These are phyloP conservation scores for Lepisosteus osseus DNA, from an alignment of 2,113 vertebrate species.

Conservation along the genomic window DNA sequence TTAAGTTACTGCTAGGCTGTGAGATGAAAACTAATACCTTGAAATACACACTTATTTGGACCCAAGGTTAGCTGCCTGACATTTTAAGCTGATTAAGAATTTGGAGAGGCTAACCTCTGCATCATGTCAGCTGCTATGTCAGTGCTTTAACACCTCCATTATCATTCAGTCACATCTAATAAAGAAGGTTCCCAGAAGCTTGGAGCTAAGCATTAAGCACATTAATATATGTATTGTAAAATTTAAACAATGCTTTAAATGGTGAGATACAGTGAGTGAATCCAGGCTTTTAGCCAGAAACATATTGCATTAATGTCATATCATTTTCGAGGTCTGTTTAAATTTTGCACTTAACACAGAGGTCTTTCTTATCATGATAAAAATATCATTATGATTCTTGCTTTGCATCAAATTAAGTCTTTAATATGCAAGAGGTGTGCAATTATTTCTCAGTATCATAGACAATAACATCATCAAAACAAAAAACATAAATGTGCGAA, in stretches of 20 bases:
- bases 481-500: too few relatives aligned
- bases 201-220: slow-evolving; percentile 38
- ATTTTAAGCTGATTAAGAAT: slow-evolving; percentile 66
- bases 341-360: slow-evolving; percentile 20
- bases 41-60: slow-evolving; percentile 44
- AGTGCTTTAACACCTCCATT: slow-evolving; percentile 60
- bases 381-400: too few relatives aligned
- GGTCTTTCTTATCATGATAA: too few relatives aligned
- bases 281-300: slow-evolving; percentile 30
- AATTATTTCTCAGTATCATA: too few relatives aligned
- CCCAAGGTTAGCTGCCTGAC: slow-evolving; percentile 54
- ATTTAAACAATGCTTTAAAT: slow-evolving; percentile 39
- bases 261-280: slow-evolving; percentile 21
- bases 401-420: too few relatives aligned
- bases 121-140: slow-evolving; percentile 45
- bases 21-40: slow-evolving; percentile 35
- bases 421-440: too few relatives aligned
- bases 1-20: slow-evolving; percentile 18
- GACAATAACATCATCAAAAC: too few relatives aligned
- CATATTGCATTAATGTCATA: slow-evolving; percentile 35
- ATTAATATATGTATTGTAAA: slow-evolving; percentile 42
- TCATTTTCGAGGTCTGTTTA: slow-evolving; percentile 24
- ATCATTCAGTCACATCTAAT: slow-evolving; percentile 66
- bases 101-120: slow-evolving; percentile 57
- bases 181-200: slow-evolving; percentile 41